Base-by-base conservation (phyloP, 2,888 invertebrate species). In the Drosophila helvetica region DNA sequence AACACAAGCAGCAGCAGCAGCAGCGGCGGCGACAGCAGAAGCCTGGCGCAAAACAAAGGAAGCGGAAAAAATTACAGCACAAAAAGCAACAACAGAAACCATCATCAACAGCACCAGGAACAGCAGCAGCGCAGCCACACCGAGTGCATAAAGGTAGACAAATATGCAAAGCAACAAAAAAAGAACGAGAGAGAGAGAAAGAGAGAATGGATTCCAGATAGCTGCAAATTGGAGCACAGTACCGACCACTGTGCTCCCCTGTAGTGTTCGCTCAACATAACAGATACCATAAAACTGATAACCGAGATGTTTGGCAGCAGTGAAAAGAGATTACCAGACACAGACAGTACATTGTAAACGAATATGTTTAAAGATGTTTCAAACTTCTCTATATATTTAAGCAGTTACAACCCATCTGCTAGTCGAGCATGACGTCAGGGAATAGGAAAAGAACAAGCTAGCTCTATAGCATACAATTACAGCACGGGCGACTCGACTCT, bases 71-170 rank as follows among this genome's bases (percentile, higher is more conserved):
- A 81, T 69, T 70, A 64, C 64, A 74, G 65, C 67, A 64, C 55
- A 60, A 70, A 73, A 65, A 66, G 43, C 56, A 56, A 51, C 60
- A 52, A 61, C 52, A 62, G 61, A 60, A 56, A 30, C 53, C 46
- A 59, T 48, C 59, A 59, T 27, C 33, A 50, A 22, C 50, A 59
- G 38, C 38, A n/a, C 7, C 38, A 38, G n/a, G 12, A 1, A 19
- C 1, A 19, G 22, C 25, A 50, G 22, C 38, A 7, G 18, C 58
- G n/a, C 9, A 38, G 55, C 48, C 56, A 42, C 52, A 74, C 25
- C 45, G 71, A 76, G 72, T 81, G 74, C 72, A 73, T 72, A 74
- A 81, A 81, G 81, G 80, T 81, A 81, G 79, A 75, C 69, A 83
- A 81, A 83, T 78, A 83, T 81, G 84, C 63, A 73, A 71, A 65